Evolutionary conservation across 1,140 invertebrate genomes (phyloP), one percentile per base, ranked within the genome.

Genomic region (Calycopis cecrops): DNA sequence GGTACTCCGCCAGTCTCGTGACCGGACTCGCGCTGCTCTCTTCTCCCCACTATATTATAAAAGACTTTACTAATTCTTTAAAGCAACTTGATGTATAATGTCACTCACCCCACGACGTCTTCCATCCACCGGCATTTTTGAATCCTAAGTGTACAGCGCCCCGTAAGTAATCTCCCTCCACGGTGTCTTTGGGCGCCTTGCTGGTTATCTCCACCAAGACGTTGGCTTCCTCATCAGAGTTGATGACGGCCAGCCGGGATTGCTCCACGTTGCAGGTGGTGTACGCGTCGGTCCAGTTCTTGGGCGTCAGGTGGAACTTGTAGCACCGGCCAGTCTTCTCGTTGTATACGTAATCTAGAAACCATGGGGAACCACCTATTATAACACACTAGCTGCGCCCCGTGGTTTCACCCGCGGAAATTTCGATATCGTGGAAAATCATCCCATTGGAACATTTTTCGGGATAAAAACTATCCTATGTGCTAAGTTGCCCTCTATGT

Each of bases 211-310:
- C 59, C 1, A 67, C 54, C 2, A 86, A 56, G 37, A 64, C 53
- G 4, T 87, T 55, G 4, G 72, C 73, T 59, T 88, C 85, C 0
- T 47, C 48, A 16, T 76, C 61, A 3, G 70, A 77, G 52, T 88
- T 79, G 37, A 86, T 73, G 6, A 88, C 63, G 0, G 84, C 81
- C 10, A 88, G 59, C 38, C 86, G 79, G 0, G 79, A 79, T 35
- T 77, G 74, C 47, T 88, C 87, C 4, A 71, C 62, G 14, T 55
- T 62, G 55, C 87, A 88, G 0, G 70, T 59, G 0, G 53, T 59
- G 40, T 73, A 72, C 0, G 87, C 87, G 0, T 84, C 79, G 0
- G 62, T 67, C 85, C 85, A 88, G 35, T 66, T 87, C 55, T 58
- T 68, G 6, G 76, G 73, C 0, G 60, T 68, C 14, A 65, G 28